Percentiles rank a stretch among this genome's conserved stretches.
Evolutionary conservation across 2,113 vertebrate species (phyloP).

Genomic region (Gadus chalcogrammus): DNA sequence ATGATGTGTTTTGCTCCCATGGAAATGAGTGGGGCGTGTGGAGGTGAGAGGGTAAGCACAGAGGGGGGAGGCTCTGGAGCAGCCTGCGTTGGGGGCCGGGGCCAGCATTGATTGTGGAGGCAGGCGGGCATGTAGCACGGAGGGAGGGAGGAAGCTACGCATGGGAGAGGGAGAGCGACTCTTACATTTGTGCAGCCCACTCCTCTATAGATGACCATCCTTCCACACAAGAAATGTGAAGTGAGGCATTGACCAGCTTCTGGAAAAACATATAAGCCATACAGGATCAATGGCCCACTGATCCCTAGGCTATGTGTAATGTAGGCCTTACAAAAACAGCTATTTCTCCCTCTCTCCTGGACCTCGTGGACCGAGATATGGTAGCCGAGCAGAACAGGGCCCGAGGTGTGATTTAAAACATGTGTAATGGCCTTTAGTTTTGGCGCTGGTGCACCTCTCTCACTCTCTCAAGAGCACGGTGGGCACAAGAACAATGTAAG

Average conservation of each 20-base stretch:
- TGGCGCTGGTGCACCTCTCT: background rate
- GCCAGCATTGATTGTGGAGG: conserved; percentile 66
- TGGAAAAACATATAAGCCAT: conserved; percentile 74
- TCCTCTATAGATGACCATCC: conserved; percentile 56
- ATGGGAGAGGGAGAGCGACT: conserved; percentile 6
- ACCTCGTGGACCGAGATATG: conserved; percentile 1
- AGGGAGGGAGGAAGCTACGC: conserved; percentile 33
- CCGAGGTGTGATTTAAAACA: conserved; percentile 46
- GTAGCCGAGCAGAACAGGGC: conserved; percentile 31
- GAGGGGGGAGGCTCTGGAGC: conserved; percentile 35
- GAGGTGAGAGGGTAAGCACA: conserved; percentile 57
- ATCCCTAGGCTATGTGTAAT: conserved; percentile 73
- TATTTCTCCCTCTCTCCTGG: conserved; percentile 30
- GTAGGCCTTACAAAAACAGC: conserved; percentile 39
- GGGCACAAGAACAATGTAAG: background rate
- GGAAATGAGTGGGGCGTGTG: conserved; percentile 28
- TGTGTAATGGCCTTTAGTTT: conserved; percentile 1
- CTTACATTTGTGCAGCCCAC: conserved; percentile 17
- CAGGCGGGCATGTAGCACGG: conserved; percentile 55
- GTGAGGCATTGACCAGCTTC: conserved; percentile 69
- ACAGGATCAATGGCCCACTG: conserved; percentile 71
- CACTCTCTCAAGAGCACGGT: background rate
- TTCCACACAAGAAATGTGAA: conserved; percentile 66
- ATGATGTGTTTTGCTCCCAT: conserved; percentile 25
- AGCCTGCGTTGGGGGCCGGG: conserved; percentile 49